Evolutionary conservation across 2,113 vertebrate species (phyloP), one percentile per base, ranked within the genome.

Genomic region (Semicossyphus pulcher): DNA sequence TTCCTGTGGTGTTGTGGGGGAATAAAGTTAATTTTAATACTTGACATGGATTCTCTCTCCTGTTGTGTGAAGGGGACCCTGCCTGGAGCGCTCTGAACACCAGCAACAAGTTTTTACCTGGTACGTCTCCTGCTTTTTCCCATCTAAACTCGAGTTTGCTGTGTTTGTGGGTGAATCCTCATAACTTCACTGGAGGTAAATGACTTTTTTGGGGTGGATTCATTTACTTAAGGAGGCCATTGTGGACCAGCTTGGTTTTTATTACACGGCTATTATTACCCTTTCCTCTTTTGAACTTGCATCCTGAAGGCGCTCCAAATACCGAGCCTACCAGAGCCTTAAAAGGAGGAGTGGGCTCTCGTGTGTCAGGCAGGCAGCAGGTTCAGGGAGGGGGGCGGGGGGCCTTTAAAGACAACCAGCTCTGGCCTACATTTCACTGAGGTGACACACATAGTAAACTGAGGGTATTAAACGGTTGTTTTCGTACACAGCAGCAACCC

Each of bases 251-350:
- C 62, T 72, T 37, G 83, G 71, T 75, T 88, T 86, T 82, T 68
- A 86, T 89, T 82, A 72, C 83, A 3, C 47, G 49, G 64, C 89
- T 95, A 94, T 94, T 92, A 90, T 92, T 94, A 93, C 84, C 60
- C 91, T 93, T 92, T 93, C 93, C 93, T 88, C 92, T 93, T 94
- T 92, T 84, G 91, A 91, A 92, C 86, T 78, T 71, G 81, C 66
- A 72, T 89, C 85, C 86, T 91, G 91, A 90, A 89, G 80, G 87
- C 84, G 62, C 47, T 92, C 92, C 81, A 90, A 86, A 91, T 88
- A 77, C 85, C 92, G 80, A 87, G 86, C 83, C 90, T 86, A 72
- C 80, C 88, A 88, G 66, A 57, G 82, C 93, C 94, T 92, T 95
- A 94, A 94, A 95, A 91, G 93, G 93, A 89, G 71, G 86, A 76